Percentiles rank a stretch among this genome's conserved stretches.
These are phyloP conservation scores for Brenthis daphne DNA, from an alignment of 2,888 invertebrate species.

Conservation along the genomic window DNA sequence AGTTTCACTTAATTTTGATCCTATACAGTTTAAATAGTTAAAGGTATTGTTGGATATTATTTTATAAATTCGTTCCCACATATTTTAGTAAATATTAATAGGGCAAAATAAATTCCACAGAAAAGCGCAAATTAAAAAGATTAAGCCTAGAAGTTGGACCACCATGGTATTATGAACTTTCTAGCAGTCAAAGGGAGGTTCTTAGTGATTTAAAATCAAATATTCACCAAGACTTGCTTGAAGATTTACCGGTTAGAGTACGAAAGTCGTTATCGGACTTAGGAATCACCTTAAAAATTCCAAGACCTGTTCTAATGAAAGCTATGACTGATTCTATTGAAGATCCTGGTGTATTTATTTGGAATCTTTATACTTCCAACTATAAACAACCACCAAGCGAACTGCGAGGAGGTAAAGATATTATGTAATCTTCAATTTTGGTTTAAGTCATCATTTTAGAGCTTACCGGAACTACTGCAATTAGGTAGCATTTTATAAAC, in stretches of 20 bases:
- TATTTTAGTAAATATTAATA: background rate
- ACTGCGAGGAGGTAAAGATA: conserved; percentile 51
- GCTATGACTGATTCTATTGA: conserved; percentile 58
- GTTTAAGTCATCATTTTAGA: too few relatives aligned
- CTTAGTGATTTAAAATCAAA: conserved; percentile 52
- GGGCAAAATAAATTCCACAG: conserved; percentile 43
- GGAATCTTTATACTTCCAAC: conserved; percentile 63
- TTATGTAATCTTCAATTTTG: background rate
- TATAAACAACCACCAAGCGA: conserved; percentile 64
- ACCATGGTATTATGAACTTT: conserved; percentile 66
- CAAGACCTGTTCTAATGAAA: conserved; percentile 54
- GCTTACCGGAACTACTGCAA: too few relatives aligned
- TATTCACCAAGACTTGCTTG: conserved; percentile 70
- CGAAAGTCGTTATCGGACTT: conserved; percentile 58
- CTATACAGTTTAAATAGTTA: too few relatives aligned
- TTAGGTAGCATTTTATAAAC: too few relatives aligned
- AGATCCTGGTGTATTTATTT: conserved; percentile 73
- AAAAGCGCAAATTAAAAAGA: conserved; percentile 50
- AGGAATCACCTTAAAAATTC: conserved; percentile 60
- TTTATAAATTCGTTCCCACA: too few relatives aligned
- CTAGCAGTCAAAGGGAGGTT: conserved; percentile 57
- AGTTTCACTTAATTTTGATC: too few relatives aligned
- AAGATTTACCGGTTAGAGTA: conserved; percentile 61
- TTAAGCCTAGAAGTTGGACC: conserved; percentile 61
- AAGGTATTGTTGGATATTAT: too few relatives aligned